Evolutionary conservation across 1,140 invertebrate genomes (phyloP).

Genomic region (Drosophila ambigua): DNA sequence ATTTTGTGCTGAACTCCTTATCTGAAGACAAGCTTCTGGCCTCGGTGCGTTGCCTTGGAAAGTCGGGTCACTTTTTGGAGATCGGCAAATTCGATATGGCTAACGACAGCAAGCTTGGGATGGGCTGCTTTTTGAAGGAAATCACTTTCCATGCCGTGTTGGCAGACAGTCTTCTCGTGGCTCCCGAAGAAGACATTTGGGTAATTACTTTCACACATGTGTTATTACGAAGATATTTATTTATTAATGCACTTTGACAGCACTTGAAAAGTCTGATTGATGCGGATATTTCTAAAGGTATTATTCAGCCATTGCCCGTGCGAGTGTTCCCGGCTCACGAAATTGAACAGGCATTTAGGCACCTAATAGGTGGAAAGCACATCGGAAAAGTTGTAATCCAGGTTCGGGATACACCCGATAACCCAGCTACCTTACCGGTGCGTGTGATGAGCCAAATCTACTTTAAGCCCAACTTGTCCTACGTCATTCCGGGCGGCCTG

Average conservation of each 20-base stretch:
- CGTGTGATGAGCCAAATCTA: conserved; percentile 81
- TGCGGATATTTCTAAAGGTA: conserved; percentile 84
- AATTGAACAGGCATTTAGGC: conserved; percentile 88
- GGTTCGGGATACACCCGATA: conserved; percentile 62
- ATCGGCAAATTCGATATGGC: conserved; percentile 91
- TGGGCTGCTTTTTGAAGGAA: conserved; percentile 92
- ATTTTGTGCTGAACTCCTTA: conserved; percentile 88
- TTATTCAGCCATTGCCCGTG: conserved; percentile 87
- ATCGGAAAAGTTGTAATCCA: conserved; percentile 90
- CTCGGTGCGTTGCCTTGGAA: conserved; percentile 90
- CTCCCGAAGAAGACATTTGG: conserved; percentile 84
- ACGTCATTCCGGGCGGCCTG: conserved; percentile 89
- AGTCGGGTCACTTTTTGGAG: conserved; percentile 89
- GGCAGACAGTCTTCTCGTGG: conserved; percentile 90
- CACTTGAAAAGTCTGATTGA: conserved; percentile 72
- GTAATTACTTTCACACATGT: conserved; percentile 51
- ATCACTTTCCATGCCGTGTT: conserved; percentile 94
- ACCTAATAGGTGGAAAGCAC: conserved; percentile 94
- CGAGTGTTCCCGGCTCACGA: conserved; percentile 87
- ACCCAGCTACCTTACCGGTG: conserved; percentile 60
- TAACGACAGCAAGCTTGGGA: conserved; percentile 87
- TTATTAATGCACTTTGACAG: conserved; percentile 18
- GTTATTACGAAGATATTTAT: not conserved
- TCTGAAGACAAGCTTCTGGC: conserved; percentile 88
- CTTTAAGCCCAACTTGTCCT: conserved; percentile 84